A percentile compares a stretch with the other conserved stretches of the same genome.
phyloP scores from a whole-genome alignment of 2,797 vertebrate species.

The Danio albolineatus region DNA sequence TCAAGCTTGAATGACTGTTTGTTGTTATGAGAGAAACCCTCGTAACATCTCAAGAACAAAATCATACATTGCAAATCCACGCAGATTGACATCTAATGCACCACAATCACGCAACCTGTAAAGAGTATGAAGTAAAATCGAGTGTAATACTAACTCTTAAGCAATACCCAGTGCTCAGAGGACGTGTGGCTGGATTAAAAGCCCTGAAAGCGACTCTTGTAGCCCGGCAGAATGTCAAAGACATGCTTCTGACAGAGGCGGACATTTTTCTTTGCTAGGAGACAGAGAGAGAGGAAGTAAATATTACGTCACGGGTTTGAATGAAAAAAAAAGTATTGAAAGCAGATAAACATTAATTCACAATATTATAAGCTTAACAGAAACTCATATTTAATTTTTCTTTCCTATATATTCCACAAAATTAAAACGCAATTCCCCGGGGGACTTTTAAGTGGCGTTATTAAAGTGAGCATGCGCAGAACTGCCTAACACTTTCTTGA shows the following conservation, averaged over 20 bases:
- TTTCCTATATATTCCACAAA: neutral
- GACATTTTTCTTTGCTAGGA: conserved; percentile 45
- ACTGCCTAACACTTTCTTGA: neutral
- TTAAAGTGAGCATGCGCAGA: conserved; percentile 6
- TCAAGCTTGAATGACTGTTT: neutral
- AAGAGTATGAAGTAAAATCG: neutral
- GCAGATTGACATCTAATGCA: neutral
- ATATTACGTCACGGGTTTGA: neutral
- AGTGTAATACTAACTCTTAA: conserved; percentile 36
- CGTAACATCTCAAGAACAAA: neutral
- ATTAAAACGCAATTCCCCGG: neutral
- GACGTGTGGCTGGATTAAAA: neutral
- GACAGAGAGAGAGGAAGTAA: neutral
- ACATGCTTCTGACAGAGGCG: conserved; percentile 50
- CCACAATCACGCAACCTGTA: neutral
- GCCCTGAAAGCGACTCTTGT: neutral
- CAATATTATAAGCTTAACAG: neutral
- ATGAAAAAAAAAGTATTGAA: conserved; percentile 9
- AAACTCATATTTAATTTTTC: neutral
- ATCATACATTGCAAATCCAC: neutral
- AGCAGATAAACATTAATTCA: fast-evolving
- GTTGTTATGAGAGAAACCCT: neutral
- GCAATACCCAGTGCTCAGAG: neutral
- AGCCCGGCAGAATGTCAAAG: conserved; percentile 23
- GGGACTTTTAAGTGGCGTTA: neutral